Evolutionary conservation across 2,113 vertebrate species (phyloP).

Genomic region (Osmerus mordax): DNA sequence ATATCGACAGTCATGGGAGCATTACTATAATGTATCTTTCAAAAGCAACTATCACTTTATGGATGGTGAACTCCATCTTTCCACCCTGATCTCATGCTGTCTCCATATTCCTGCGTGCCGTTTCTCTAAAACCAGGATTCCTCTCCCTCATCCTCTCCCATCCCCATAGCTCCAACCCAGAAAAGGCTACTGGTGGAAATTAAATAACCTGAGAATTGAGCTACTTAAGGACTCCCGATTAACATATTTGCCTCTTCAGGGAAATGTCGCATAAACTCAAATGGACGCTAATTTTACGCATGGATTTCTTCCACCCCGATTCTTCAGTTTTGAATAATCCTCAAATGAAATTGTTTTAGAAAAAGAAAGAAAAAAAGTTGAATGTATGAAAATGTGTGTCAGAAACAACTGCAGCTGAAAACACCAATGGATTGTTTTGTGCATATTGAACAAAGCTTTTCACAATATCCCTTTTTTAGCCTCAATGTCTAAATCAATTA

Average conservation of each 20-base stretch:
- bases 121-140: not conserved
- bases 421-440: slow-evolving; percentile 33
- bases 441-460: slow-evolving; percentile 45
- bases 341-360: slow-evolving; percentile 61
- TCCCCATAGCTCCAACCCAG: slow-evolving; percentile 50
- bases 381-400: slow-evolving; percentile 25
- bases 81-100: not conserved
- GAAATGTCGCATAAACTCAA: slow-evolving; percentile 65
- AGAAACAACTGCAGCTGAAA: slow-evolving; percentile 48
- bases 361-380: slow-evolving; percentile 44
- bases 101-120: not conserved
- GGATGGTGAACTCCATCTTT: not conserved
- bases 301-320: slow-evolving; percentile 66
- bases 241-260: slow-evolving; percentile 72
- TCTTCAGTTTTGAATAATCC: slow-evolving; percentile 66
- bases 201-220: slow-evolving; percentile 72
- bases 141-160: not conserved
- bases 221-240: slow-evolving; percentile 72
- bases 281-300: slow-evolving; percentile 70
- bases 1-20: too few relatives aligned
- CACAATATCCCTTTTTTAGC: not conserved
- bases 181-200: slow-evolving; percentile 70
- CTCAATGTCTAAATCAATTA: slow-evolving; percentile 17
- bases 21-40: too few relatives aligned
- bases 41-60: too few relatives aligned